Percentiles rank a stretch among this genome's conserved stretches.
Evolutionary conservation across 2,113 vertebrate genomes (phyloP).

Genomic region (Lepus europaeus): DNA sequence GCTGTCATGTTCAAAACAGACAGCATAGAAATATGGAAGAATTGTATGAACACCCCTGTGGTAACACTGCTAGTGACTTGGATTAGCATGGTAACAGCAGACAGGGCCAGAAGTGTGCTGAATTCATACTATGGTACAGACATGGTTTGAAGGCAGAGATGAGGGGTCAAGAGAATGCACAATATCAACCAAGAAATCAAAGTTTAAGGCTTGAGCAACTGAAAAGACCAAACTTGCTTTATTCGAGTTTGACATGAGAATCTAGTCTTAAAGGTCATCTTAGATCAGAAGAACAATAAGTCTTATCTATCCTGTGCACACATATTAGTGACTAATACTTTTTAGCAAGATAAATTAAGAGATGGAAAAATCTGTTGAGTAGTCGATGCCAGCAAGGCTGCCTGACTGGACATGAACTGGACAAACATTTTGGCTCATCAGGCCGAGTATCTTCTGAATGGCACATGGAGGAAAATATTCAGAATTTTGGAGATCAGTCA

Average conservation of each 20-base stretch:
- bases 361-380: neutral
- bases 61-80: neutral
- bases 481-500: neutral
- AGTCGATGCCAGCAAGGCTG: neutral
- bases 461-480: neutral
- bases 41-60: neutral
- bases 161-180: neutral
- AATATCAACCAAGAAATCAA: neutral
- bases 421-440: neutral
- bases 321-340: neutral
- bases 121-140: neutral
- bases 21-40: no score
- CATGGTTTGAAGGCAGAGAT: neutral
- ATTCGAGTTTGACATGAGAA: neutral
- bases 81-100: neutral
- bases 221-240: neutral
- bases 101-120: neutral
- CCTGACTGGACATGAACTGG: neutral
- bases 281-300: neutral
- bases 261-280: neutral
- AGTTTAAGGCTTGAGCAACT: neutral
- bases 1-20: neutral
- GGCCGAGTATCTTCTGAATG: neutral
- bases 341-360: neutral
- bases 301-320: neutral